A percentile compares a stretch with the other conserved stretches of the same genome.
phyloP scores from a whole-genome alignment of 2,888 invertebrate species.

The Chrysolina americana region DNA sequence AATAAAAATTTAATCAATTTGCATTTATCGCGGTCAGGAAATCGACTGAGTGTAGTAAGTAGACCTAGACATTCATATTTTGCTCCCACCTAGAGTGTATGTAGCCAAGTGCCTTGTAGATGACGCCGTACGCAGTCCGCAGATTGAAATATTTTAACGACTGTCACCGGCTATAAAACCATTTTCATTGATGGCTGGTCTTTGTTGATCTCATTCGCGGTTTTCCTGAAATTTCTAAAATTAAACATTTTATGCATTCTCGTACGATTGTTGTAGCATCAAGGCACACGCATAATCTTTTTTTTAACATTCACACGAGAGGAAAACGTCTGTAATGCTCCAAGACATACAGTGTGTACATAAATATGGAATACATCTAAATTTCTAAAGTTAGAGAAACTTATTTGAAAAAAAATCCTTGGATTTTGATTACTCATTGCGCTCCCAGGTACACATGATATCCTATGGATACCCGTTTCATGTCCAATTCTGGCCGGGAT shows the following conservation, averaged over 20 bases:
- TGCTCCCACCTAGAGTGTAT: slow-evolving; percentile 12
- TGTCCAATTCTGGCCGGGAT: no score
- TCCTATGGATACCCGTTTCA: no score
- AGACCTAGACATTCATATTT: slow-evolving; percentile 16
- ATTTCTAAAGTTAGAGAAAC: no score
- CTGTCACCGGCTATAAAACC: slow-evolving; percentile 13
- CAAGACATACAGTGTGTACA: background rate
- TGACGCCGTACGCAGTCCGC: background rate
- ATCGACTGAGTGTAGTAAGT: slow-evolving; percentile 1
- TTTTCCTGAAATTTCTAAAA: background rate
- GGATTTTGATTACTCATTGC: no score
- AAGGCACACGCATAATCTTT: background rate
- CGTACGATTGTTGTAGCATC: background rate
- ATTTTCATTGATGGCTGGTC: slow-evolving; percentile 1
- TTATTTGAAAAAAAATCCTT: no score
- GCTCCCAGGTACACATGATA: no score
- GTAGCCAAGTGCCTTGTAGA: background rate
- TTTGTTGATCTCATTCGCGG: background rate
- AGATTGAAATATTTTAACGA: slow-evolving; percentile 10
- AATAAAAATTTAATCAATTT: slow-evolving; percentile 8
- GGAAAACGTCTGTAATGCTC: background rate
- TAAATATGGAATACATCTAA: no score
- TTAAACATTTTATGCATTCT: background rate
- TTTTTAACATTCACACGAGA: no score
- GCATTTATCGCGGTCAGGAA: slow-evolving; percentile 13